phyloP scores from a whole-genome alignment of 2,797 vertebrate species.

The Acanthiza pusilla region DNA sequence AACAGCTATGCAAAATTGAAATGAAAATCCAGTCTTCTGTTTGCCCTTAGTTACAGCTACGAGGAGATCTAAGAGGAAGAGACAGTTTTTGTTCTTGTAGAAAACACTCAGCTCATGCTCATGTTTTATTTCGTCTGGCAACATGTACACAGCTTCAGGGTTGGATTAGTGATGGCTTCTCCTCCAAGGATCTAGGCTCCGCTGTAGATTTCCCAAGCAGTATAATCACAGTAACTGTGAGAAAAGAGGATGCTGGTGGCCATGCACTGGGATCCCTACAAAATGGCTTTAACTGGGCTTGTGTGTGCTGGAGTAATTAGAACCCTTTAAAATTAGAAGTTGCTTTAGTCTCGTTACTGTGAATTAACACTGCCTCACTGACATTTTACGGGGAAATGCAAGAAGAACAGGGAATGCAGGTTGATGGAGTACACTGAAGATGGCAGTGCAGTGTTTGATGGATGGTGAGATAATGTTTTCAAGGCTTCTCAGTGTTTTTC shows the following conservation, averaged over 20 bases:
- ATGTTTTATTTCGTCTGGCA: slow-evolving; percentile 4
- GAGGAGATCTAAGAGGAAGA: background rate
- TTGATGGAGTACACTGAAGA: background rate
- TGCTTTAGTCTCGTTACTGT: background rate
- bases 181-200: background rate
- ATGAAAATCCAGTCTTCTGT: background rate
- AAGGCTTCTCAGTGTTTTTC: background rate
- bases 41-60: background rate
- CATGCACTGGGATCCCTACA: background rate
- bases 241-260: background rate
- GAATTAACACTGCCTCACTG: background rate
- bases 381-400: background rate
- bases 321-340: background rate
- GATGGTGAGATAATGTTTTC: background rate
- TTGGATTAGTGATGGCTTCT: background rate
- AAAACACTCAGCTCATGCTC: background rate
- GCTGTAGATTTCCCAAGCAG: background rate
- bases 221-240: background rate
- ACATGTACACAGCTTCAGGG: background rate
- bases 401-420: background rate
- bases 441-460: background rate
- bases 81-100: background rate
- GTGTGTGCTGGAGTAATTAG: background rate
- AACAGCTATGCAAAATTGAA: background rate
- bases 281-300: background rate